Evolutionary conservation across 2,113 vertebrate species (phyloP).

Genomic region (Caracal caracal): DNA sequence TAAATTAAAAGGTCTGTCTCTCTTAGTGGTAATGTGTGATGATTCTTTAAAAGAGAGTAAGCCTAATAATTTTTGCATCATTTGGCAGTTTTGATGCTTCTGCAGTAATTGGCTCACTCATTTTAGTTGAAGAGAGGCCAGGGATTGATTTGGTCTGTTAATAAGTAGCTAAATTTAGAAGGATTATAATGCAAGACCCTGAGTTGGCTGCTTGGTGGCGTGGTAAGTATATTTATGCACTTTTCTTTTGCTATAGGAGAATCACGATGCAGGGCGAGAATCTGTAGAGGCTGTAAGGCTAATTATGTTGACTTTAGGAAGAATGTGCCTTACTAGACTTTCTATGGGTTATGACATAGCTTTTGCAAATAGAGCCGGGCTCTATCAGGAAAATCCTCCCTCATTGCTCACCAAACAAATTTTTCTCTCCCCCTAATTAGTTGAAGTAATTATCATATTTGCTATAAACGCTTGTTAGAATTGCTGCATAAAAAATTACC

Average conservation of each 20-base stretch:
- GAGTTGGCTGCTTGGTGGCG: conserved; percentile 8
- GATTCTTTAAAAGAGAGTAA: conserved; percentile 47
- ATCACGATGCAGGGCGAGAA: conserved; percentile 31
- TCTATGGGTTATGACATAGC: background rate
- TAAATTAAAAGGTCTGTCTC: conserved; percentile 38
- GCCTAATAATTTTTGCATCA: conserved; percentile 47
- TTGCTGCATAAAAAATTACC: conserved; percentile 30
- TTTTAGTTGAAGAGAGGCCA: conserved; percentile 46
- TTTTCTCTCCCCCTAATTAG: background rate
- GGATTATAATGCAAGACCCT: background rate
- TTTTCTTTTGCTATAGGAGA: conserved; percentile 18
- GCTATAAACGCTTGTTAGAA: conserved; percentile 47
- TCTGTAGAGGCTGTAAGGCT: conserved; percentile 1
- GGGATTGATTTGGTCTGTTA: conserved; percentile 41
- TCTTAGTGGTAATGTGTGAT: conserved; percentile 20
- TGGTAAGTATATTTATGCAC: background rate
- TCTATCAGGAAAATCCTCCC: background rate
- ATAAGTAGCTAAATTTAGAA: conserved; percentile 33
- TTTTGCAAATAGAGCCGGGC: conserved; percentile 38
- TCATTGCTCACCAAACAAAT: background rate
- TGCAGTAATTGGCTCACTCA: conserved; percentile 20
- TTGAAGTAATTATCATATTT: conserved; percentile 35
- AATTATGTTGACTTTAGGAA: background rate
- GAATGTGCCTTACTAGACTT: background rate
- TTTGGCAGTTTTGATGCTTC: conserved; percentile 31